Percentiles rank a stretch among this genome's conserved stretches.
Evolutionary conservation across 2,888 invertebrate species (phyloP).

Genomic region (Drosophila differens): DNA sequence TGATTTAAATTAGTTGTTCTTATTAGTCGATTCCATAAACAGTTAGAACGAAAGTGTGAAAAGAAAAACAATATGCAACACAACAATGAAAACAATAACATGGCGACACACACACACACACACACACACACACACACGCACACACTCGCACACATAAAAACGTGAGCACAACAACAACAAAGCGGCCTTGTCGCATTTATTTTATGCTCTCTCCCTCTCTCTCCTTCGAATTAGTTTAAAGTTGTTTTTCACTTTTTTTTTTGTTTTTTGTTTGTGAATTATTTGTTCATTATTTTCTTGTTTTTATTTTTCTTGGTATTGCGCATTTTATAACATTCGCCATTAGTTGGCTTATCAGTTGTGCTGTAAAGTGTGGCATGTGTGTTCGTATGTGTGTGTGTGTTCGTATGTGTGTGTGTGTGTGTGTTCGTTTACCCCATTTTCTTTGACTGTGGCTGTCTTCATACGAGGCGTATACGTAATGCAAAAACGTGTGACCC

Average conservation of each 20-base stretch:
- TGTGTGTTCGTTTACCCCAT: conserved; percentile 17
- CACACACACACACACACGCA: conserved; percentile 2
- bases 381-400: background rate
- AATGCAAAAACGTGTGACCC: conserved; percentile 57
- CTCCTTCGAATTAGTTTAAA: conserved; percentile 10
- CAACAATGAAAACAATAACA: conserved; percentile 36
- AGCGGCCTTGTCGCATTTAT: conserved; percentile 68
- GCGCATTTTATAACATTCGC: conserved; percentile 30
- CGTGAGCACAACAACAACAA: conserved; percentile 24
- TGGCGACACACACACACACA: conserved; percentile 3
- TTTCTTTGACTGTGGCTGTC: conserved; percentile 25
- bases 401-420: background rate
- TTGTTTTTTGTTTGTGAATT: background rate
- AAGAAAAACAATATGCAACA: conserved; percentile 1
- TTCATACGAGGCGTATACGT: conserved; percentile 55
- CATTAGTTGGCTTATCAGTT: conserved; percentile 55
- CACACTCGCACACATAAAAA: conserved; percentile 2
- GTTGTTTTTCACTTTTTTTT: conserved; percentile 16
- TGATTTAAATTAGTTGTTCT: background rate
- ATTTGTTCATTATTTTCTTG: conserved; percentile 1
- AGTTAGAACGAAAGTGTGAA: background rate
- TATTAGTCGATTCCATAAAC: background rate
- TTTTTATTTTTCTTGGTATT: conserved; percentile 25
- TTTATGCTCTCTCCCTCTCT: conserved; percentile 8
- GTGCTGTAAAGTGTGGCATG: conserved; percentile 21